Conservation (phyloP, 2,113 vertebrate genomes). For the Diadophis punctatus region DNA sequence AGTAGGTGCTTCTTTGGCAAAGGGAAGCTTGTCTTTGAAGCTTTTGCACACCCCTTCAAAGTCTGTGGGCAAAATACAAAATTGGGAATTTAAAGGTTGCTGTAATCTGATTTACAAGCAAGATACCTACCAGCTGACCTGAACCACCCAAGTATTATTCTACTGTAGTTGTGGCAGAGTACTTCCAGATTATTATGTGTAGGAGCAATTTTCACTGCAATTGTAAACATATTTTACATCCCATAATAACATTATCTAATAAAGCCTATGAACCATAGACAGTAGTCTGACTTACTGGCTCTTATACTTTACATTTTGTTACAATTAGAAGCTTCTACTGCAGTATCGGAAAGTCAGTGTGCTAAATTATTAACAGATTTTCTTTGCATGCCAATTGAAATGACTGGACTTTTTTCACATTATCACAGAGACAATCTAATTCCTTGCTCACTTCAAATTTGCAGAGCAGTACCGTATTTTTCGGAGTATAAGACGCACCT, state of each 20-base stretch:
- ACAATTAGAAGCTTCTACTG: neutral
- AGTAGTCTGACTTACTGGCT: neutral
- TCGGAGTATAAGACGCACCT: no score
- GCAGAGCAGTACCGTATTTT: no score
- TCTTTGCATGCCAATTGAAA: neutral
- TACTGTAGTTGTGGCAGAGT: neutral
- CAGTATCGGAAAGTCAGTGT: neutral
- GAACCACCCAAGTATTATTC: neutral
- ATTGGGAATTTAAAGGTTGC: neutral
- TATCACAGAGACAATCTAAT: neutral
- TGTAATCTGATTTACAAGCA: neutral
- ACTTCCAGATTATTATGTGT: neutral
- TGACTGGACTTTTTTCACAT: neutral
- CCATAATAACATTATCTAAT: neutral
- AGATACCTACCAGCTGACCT: neutral
- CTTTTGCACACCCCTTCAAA: neutral
- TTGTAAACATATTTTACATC: neutral
- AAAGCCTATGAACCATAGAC: neutral
- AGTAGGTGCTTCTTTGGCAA: neutral
- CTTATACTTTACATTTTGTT: neutral
- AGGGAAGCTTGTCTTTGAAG: neutral
- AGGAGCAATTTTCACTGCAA: neutral
- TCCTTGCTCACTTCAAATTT: neutral
- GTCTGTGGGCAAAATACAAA: neutral
- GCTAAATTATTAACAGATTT: neutral